Conservation (phyloP, 2,113 vertebrate species). For the Chloroceryle aenea region DNA sequence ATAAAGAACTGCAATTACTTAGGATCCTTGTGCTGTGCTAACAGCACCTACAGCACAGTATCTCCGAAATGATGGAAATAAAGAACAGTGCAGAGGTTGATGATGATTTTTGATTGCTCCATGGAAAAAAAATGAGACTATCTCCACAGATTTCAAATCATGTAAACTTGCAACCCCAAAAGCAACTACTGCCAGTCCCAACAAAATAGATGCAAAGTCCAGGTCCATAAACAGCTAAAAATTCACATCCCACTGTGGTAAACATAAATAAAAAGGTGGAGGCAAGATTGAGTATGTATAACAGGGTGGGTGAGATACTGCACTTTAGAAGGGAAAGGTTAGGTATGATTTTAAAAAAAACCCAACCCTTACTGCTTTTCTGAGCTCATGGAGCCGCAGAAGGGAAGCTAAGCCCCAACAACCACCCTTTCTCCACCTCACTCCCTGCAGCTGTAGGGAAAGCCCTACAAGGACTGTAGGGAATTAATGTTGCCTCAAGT, state of each 20-base stretch:
- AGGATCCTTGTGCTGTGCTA: neutral
- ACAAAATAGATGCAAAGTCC: neutral
- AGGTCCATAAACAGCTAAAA: neutral
- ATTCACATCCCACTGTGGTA: neutral
- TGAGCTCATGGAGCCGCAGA: neutral
- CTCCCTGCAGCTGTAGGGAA: neutral
- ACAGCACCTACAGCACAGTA: neutral
- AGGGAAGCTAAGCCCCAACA: neutral
- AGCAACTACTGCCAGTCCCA: neutral
- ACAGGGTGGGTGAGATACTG: rapidly evolving
- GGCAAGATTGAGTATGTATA: neutral
- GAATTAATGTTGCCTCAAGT: neutral
- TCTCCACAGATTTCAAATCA: neutral
- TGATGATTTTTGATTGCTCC: neutral
- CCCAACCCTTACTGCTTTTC: neutral
- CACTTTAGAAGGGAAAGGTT: neutral
- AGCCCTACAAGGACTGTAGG: too few relatives aligned
- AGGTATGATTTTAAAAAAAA: neutral
- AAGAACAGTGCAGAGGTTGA: neutral
- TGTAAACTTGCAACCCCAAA: neutral
- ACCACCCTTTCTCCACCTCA: neutral
- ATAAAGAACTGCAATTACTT: neutral
- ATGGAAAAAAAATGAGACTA: neutral
- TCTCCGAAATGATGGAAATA: neutral
- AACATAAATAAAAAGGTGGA: neutral